Evolutionary conservation across 2,888 invertebrate genomes (phyloP).

Genomic region (Philonicus albiceps): DNA sequence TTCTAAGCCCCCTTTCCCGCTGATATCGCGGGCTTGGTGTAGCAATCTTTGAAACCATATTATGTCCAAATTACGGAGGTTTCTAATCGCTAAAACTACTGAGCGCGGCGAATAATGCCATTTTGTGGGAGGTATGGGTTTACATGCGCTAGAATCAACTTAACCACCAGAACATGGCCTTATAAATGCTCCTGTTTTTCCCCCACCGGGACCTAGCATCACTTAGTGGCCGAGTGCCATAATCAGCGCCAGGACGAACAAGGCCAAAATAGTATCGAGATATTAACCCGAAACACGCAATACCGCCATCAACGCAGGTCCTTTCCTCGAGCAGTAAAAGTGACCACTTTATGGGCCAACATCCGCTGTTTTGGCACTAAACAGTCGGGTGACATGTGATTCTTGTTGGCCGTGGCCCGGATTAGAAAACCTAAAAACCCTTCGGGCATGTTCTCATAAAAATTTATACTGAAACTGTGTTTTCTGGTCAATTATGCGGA

Average conservation of each 20-base stretch:
- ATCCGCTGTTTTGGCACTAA: neutral
- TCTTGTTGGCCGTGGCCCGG: neutral
- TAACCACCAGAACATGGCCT: neutral
- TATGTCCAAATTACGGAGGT: neutral
- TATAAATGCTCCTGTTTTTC: neutral
- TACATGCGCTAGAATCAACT: neutral
- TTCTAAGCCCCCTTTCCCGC: neutral
- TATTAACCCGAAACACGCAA: neutral
- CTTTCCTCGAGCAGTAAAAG: neutral
- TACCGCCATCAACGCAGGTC: neutral
- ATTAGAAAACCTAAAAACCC: neutral
- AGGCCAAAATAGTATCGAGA: neutral
- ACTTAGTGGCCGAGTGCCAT: neutral
- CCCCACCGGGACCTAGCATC: neutral
- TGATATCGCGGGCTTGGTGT: neutral
- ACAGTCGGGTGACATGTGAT: neutral
- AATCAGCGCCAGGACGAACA: neutral
- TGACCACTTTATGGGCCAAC: neutral
- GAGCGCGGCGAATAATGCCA: neutral
- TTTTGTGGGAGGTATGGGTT: neutral
- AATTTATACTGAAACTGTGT: neutral
- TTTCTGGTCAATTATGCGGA: slow-evolving; percentile 10
- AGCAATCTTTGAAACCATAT: neutral
- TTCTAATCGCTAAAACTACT: neutral
- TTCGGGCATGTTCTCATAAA: neutral